Base-by-base conservation (phyloP, 2,113 vertebrate genomes). In the Sorex fumeus region DNA sequence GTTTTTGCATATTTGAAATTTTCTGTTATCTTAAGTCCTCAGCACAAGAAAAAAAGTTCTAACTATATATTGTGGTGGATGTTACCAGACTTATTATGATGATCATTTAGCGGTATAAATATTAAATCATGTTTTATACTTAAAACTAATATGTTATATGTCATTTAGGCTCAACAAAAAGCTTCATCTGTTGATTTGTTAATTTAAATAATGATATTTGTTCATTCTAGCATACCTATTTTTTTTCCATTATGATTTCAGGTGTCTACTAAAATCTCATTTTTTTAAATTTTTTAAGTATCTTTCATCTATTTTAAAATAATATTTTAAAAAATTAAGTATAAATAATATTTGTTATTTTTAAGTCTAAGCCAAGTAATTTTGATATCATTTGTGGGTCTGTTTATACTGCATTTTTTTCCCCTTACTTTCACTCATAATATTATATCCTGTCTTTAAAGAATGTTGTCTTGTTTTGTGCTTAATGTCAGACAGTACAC, bases 141-240 rank as follows among this genome's bases (percentile, higher is more conserved):
- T 43, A 36, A 74, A 43, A 74, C 21, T 40, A 74, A 74, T 34
- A 71, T 71, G 34, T 74, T 71, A 71, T 34, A 36, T 71, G 69
- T 36, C 32, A 19, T 21, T 71, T 71, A 71, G 8, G 10, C 34
- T 21, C 69, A 71, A 71, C 18, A 32, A 15, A 71, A 71, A 70
- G 8, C 28, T 36, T 15, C 66, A 30, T 36, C 21, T 30, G 32
- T 50, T 82, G 21, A 32, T 53, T 40, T 87, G 30, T 82, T 40
- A 74, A 74, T 75, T 60, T 80, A 36, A 81, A 60, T 75, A 60
- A 75, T 69, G 64, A 47, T 70, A 50, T 87, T 82, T 87, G 47
- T 82, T 27, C 4, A 28, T 87, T 81, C 45, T 60, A 81, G 60
- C 43, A 40, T 60, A 76, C 45, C 28, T 36, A 30, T 69, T 32